Evolutionary conservation across 2,888 invertebrate species (phyloP).

Genomic region (Scaptomyza reducta): DNA sequence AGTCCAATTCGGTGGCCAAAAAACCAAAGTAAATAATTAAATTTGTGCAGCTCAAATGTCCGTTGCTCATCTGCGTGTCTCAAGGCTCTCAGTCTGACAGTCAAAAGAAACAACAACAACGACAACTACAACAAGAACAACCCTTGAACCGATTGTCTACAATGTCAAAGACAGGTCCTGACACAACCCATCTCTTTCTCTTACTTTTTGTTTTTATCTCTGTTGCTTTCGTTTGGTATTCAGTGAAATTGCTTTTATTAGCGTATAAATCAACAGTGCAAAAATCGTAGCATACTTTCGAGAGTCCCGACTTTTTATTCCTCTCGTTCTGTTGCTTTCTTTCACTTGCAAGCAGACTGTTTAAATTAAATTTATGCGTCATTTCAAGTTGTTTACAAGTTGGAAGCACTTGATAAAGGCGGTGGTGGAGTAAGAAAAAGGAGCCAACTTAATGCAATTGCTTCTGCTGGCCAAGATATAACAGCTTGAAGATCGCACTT

Average conservation of each 20-base stretch:
- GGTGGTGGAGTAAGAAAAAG: background rate
- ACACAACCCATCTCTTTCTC: background rate
- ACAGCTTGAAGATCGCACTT: constrained; percentile 42
- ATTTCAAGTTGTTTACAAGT: constrained; percentile 76
- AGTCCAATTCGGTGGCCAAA: constrained; percentile 23
- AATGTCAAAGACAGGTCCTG: constrained; percentile 68
- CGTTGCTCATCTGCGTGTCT: constrained; percentile 41
- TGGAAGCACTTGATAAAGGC: constrained; percentile 26
- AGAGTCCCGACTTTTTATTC: constrained; percentile 9
- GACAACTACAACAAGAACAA: background rate
- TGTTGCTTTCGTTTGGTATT: constrained; percentile 62
- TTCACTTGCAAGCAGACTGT: constrained; percentile 35
- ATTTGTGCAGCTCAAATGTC: constrained; percentile 53
- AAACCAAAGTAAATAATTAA: constrained; percentile 73
- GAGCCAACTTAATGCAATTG: constrained; percentile 51
- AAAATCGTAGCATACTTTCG: constrained; percentile 73
- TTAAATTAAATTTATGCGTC: constrained; percentile 79
- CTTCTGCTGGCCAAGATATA: constrained; percentile 17
- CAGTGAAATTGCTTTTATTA: constrained; percentile 77
- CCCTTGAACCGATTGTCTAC: constrained; percentile 66
- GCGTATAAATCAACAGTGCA: constrained; percentile 78
- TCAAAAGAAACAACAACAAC: constrained; percentile 23
- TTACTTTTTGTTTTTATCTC: background rate
- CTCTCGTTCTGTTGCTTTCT: background rate
- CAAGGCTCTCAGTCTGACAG: constrained; percentile 25